Percentiles rank a stretch among this genome's conserved stretches.
Conservation (phyloP, 2,797 vertebrate genomes). For the Carduelis carduelis region DNA sequence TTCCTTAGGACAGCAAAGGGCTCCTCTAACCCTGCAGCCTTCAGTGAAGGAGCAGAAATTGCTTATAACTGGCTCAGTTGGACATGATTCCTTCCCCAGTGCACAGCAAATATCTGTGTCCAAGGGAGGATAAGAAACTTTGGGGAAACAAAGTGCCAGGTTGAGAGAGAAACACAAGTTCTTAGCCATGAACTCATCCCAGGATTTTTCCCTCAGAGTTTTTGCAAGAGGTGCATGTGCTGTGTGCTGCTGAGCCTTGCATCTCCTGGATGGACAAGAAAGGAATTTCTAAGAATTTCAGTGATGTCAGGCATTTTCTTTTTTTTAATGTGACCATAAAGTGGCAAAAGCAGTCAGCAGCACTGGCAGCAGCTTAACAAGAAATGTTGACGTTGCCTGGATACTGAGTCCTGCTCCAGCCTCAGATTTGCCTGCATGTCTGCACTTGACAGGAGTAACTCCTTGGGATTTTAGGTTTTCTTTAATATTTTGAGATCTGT, state of each 20-base stretch:
- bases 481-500: not conserved
- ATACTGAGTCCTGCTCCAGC: constrained; percentile 5
- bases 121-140: not conserved
- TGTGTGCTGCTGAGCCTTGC: fast-evolving
- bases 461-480: not conserved
- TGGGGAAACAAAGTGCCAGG: not conserved
- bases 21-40: not conserved
- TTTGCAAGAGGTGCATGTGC: not conserved
- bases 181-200: not conserved
- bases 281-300: constrained; percentile 29
- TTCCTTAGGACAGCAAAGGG: not conserved
- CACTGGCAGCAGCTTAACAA: not conserved
- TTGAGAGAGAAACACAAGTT: not conserved
- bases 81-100: not conserved
- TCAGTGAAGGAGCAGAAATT: not conserved
- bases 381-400: constrained; percentile 44
- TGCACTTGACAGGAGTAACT: constrained; percentile 18
- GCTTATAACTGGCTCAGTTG: not conserved
- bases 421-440: not conserved
- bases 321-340: not conserved
- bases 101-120: not conserved
- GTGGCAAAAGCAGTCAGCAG: not conserved
- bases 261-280: not conserved
- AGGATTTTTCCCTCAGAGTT: not conserved
- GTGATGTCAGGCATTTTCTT: not conserved